Evolutionary conservation across 2,888 invertebrate genomes (phyloP), one percentile per base, ranked within the genome.

Genomic region (Stenoptilia bipunctidactyla): DNA sequence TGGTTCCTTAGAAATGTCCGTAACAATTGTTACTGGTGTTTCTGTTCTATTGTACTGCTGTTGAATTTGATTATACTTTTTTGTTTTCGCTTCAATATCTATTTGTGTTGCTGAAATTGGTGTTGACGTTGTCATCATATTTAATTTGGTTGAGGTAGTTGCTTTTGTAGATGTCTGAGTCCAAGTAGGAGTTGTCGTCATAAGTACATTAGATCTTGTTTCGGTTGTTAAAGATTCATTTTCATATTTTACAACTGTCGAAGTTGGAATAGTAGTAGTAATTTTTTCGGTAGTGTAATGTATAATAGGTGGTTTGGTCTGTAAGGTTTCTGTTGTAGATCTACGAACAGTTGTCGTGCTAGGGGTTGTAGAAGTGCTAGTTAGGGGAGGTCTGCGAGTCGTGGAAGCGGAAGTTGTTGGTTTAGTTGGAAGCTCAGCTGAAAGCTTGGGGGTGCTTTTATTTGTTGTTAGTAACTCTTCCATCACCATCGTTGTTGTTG

Each of bases 391-490:
- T 20, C 20, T 3, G 20, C 4, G 8, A 8, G 20, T 20, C 20
- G 52, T 49, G 47, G 51, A 52, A 52, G 55, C 55, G 46, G 51
- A 40, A 34, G 48, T 42, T 56, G 48, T 42, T 56, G 52, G 44
- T 61, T 62, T 66, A 63, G 59, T 63, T n/a, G 30, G 9, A 30
- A 35, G 33, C 36, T 15, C 41, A 37, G 52, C 50, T 40, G 47
- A 48, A 38, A 50, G 43, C 40, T 4, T 10, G 4, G 39, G 38
- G 40, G 61, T 60, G 51, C 67, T 54, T 51, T 57, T 61, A 53
- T 56, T 52, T 42, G 69, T 64, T 64, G 71, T 77, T 76, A 82
- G 68, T 66, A 66, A 46, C 55, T 71, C 70, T 58, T 66, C 68
- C 52, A 61, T 53, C 49, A 54, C 46, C 69, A 52, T 3, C 42